Base-by-base conservation (phyloP, 2,113 vertebrate genomes). In the Delphinapterus leucas region DNA sequence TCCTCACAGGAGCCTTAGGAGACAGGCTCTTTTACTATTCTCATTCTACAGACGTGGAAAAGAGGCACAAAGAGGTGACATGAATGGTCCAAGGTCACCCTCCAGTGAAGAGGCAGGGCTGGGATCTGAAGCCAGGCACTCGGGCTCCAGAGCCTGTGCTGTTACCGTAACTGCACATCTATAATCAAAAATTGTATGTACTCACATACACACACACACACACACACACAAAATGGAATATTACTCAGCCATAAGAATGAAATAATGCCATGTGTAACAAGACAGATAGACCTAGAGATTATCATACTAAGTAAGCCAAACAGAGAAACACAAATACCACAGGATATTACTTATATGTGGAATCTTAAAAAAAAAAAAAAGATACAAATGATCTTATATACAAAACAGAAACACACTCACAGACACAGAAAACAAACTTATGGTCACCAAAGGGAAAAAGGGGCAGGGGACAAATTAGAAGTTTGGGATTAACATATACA, bases 101-200 rank as follows among this genome's bases (percentile, higher is more conserved):
- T 58, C 55, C 55, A 18, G 20, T 21, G 17, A 58, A 58, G 55
- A 21, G 55, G 55, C 55, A 58, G 55, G 55, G 55, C 55, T 58
- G 55, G 55, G 6, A 58, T 58, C 20, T 58, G 55, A 58, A 6
- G 18, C 0, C 55, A 58, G 55, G 5, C 49, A 5, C 33, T 44
- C 1, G 0, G 77, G 73, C 58, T 36, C 71, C 49, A 20, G 49
- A 58, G 28, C 36, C 63, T 44, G 25, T 8, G 41, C 21, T 76
- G 3, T 5, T 2, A 3, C 77, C 3, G 1, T 6, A 17, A n/a
- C 20, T 2, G 17, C 28, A 80, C 8, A 9, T 2, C 25, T 58
- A 5, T 1, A 26, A 63, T 53, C 53, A 53, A 53, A 53, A 53
- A 53, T 6, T 53, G 53, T 53, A 53, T 17, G 49, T 53, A 1